Conservation (phyloP, 2,113 vertebrate genomes). For the human (Homo sapiens) region GRCh38 chrX:51568501-51569000, state of each 20-base stretch:
- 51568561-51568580: background rate
- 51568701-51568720: background rate
- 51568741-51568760: background rate
- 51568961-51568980: background rate
- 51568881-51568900: background rate
- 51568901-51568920: background rate
- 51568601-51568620: background rate
- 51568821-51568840: constrained; percentile 28
- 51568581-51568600: background rate
- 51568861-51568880: constrained; percentile 51
- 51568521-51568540: background rate
- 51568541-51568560: background rate
- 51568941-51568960: background rate
- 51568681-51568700: background rate
- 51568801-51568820: background rate
- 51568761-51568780: background rate
- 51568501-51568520: background rate
- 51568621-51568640: constrained; percentile 11
- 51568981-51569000: background rate
- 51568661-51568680: background rate
- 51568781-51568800: background rate
- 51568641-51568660: background rate
- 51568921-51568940: background rate
- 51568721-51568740: background rate
- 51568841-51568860: background rate